phyloP scores from a whole-genome alignment of 2,113 vertebrate genomes.

The Anarhynchus alexandrinus region DNA sequence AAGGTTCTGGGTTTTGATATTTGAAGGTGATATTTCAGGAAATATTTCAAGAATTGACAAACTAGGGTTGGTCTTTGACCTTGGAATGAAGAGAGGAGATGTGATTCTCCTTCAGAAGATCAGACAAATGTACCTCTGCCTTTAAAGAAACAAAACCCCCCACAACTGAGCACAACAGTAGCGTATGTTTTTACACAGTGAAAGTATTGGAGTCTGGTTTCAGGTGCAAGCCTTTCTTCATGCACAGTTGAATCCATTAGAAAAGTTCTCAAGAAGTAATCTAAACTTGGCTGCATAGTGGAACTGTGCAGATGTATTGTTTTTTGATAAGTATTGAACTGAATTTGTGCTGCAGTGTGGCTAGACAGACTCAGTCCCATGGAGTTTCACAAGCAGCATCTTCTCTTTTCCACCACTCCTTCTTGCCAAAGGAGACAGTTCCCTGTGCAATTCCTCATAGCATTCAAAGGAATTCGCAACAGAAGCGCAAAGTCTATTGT shows the following conservation, averaged over 20 bases:
- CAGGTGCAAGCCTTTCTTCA: neutral
- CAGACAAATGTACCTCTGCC: neutral
- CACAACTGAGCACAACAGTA: neutral
- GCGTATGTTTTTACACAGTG: neutral
- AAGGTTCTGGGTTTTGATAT: neutral
- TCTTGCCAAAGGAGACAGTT: neutral
- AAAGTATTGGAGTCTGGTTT: neutral
- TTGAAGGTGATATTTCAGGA: neutral
- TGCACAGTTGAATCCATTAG: neutral
- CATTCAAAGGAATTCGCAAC: neutral
- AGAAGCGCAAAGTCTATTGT: neutral
- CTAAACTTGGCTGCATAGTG: neutral
- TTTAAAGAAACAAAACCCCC: neutral
- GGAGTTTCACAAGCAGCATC: neutral
- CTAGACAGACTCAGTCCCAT: neutral
- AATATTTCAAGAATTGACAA: neutral
- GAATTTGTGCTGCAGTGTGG: neutral
- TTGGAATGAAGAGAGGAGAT: neutral
- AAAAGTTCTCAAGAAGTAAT: constrained; percentile 8
- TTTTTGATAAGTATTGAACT: neutral
- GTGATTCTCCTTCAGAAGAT: neutral
- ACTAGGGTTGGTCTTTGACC: neutral
- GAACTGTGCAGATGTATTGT: neutral
- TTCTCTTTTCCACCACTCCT: neutral
- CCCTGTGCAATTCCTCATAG: neutral